These are phyloP conservation scores for Drosophila ogumai DNA, from an alignment of 1,140 invertebrate species.

Conservation along the genomic window DNA sequence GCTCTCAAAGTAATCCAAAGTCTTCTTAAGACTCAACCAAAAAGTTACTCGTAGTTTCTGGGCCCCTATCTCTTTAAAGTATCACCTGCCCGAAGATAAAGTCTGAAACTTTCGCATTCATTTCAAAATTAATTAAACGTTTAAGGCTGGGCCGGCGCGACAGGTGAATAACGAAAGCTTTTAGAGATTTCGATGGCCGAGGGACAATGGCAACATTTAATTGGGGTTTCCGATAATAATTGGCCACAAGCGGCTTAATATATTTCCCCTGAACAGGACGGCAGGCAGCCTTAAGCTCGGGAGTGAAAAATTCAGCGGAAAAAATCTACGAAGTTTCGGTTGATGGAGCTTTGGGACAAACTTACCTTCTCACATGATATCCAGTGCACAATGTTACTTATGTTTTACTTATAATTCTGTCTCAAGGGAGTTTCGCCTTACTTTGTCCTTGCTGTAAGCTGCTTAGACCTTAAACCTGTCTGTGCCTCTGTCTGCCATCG, in stretches of 20 bases:
- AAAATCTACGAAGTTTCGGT: slow-evolving; percentile 7
- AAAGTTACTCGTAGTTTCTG: slow-evolving; percentile 48
- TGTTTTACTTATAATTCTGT: slow-evolving; percentile 4
- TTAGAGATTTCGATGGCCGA: slow-evolving; percentile 32
- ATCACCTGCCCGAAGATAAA: slow-evolving; percentile 48
- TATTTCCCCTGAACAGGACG: neutral
- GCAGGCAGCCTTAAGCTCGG: neutral
- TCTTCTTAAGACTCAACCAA: slow-evolving; percentile 34
- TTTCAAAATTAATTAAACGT: slow-evolving; percentile 64
- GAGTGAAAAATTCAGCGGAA: slow-evolving; percentile 4
- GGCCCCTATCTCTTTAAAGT: slow-evolving; percentile 56
- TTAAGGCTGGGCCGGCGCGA: slow-evolving; percentile 22
- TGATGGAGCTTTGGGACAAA: neutral
- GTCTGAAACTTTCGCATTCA: slow-evolving; percentile 51
- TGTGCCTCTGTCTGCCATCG: slow-evolving; percentile 22
- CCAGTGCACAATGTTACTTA: neutral
- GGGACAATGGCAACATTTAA: slow-evolving; percentile 56
- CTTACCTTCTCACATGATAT: slow-evolving; percentile 3
- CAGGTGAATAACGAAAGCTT: slow-evolving; percentile 30
- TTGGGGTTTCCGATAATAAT: slow-evolving; percentile 52
- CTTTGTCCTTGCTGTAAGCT: slow-evolving; percentile 22
- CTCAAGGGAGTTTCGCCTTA: slow-evolving; percentile 13
- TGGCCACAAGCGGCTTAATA: slow-evolving; percentile 51
- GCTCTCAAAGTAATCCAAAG: slow-evolving; percentile 41
- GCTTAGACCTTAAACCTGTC: slow-evolving; percentile 28